phyloP scores from a whole-genome alignment of 2,888 invertebrate species.

The Ornithoptera priamus region DNA sequence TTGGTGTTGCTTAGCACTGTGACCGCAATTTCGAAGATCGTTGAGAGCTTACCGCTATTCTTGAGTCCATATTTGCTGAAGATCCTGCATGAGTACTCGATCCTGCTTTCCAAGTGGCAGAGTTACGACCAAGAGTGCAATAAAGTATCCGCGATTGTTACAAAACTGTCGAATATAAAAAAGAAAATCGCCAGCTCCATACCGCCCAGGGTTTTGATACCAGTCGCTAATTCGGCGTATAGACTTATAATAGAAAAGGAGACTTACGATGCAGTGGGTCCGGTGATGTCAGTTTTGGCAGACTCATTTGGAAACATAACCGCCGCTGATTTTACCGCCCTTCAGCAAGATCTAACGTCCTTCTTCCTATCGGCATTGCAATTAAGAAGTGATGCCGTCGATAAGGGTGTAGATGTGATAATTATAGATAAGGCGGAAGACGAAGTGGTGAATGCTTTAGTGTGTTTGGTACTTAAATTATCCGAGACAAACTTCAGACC shows the following conservation, averaged over 20 bases:
- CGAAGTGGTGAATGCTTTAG: conserved; percentile 87
- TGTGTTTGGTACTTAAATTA: conserved; percentile 89
- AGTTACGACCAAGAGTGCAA: conserved; percentile 68
- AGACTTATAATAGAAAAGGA: conserved; percentile 79
- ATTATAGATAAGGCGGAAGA: conserved; percentile 84
- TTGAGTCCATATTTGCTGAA: conserved; percentile 91
- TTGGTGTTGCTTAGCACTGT: conserved; percentile 85
- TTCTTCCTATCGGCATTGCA: conserved; percentile 88
- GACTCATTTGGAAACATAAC: conserved; percentile 84
- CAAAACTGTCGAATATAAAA: conserved; percentile 81
- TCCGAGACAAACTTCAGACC: conserved; percentile 95
- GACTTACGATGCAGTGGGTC: conserved; percentile 81
- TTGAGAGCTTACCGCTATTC: conserved; percentile 90
- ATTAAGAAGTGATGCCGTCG: conserved; percentile 80
- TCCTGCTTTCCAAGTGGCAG: conserved; percentile 78
- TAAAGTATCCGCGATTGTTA: conserved; percentile 76
- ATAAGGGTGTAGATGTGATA: conserved; percentile 50
- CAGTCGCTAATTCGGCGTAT: conserved; percentile 85
- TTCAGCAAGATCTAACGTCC: conserved; percentile 84
- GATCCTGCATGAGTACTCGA: conserved; percentile 83
- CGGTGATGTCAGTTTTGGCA: conserved; percentile 87
- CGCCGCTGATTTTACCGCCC: conserved; percentile 82
- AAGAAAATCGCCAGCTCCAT: conserved; percentile 84
- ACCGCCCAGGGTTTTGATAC: conserved; percentile 87
- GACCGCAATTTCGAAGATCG: conserved; percentile 89